Evolutionary conservation across 2,113 vertebrate species (phyloP).

Genomic region (Aptenodytes patagonicus): DNA sequence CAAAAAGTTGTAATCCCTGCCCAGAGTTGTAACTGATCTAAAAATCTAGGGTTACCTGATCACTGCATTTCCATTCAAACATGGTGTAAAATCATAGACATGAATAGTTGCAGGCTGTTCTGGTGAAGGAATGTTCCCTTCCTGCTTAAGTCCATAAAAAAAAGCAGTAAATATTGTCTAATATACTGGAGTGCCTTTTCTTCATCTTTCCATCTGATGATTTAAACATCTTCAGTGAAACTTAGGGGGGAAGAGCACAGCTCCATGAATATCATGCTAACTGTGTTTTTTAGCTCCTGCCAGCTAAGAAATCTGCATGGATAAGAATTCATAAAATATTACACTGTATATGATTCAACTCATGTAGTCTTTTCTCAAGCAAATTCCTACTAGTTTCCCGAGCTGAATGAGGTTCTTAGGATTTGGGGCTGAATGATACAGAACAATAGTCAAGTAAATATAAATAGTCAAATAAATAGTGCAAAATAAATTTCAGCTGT

Average conservation of each 20-base stretch:
- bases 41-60: neutral
- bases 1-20: neutral
- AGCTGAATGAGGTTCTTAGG: neutral
- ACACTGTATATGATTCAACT: neutral
- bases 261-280: neutral
- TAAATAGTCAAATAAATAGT: too few species aligned
- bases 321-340: neutral
- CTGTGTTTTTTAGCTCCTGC: neutral
- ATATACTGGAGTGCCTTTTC: neutral
- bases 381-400: neutral
- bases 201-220: neutral
- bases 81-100: neutral
- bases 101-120: neutral
- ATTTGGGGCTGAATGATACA: neutral
- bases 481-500: neutral
- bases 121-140: neutral
- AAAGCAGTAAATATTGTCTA: neutral
- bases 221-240: neutral
- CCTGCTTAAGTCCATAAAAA: neutral
- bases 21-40: neutral
- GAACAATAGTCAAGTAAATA: neutral
- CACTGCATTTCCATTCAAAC: neutral
- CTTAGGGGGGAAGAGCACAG: neutral
- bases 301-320: neutral
- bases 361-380: neutral